These are phyloP conservation scores for Amphipyra tragopoginis DNA, from an alignment of 2,888 invertebrate species.

Conservation along the genomic window DNA sequence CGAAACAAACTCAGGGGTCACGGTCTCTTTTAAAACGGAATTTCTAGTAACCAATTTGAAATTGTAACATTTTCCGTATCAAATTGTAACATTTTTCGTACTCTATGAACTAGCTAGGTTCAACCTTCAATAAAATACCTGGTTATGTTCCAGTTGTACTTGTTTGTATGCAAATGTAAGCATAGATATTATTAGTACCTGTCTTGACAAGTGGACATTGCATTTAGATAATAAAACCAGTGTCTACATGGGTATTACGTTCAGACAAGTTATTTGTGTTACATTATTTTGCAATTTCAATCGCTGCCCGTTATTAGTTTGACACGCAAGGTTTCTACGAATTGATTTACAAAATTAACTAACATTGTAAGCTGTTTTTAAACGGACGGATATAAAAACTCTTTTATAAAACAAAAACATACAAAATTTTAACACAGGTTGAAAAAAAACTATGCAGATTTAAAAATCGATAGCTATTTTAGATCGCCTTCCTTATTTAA, in stretches of 20 bases:
- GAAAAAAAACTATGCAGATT: no score
- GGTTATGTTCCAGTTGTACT: slow-evolving; percentile 4
- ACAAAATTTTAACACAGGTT: no score
- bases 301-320: slow-evolving; percentile 40
- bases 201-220: slow-evolving; percentile 25
- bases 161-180: slow-evolving; percentile 23
- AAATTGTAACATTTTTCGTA: neutral
- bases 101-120: neutral
- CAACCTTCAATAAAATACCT: slow-evolving; percentile 3
- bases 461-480: no score
- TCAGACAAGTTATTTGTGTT: slow-evolving; percentile 47
- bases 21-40: no score
- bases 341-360: slow-evolving; percentile 22
- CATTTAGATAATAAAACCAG: slow-evolving; percentile 47
- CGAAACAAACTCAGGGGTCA: no score
- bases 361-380: slow-evolving; percentile 21
- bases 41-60: no score
- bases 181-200: slow-evolving; percentile 25
- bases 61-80: no score
- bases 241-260: slow-evolving; percentile 52
- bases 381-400: slow-evolving; percentile 7
- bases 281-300: slow-evolving; percentile 56
- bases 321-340: slow-evolving; percentile 39
- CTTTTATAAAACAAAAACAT: neutral
- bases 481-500: neutral